Conservation (phyloP, 2,113 vertebrate species). For the Eudyptes chrysolophus region DNA sequence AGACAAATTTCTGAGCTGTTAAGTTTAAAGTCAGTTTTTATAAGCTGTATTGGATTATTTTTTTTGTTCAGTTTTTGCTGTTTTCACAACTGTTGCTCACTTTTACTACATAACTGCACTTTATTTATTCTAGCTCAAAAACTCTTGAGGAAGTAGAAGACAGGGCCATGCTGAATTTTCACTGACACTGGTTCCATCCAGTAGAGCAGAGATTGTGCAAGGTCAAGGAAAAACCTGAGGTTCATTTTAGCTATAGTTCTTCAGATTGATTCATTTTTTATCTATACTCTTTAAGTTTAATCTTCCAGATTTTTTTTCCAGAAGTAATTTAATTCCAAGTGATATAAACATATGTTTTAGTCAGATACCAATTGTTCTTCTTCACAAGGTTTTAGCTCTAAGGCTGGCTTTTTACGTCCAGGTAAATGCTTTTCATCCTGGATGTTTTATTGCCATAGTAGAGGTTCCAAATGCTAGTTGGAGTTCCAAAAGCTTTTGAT, state of each 20-base stretch:
- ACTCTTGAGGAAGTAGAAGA: neutral
- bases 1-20: neutral
- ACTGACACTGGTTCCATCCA: neutral
- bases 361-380: neutral
- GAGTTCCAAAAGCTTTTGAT: neutral
- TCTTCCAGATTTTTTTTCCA: neutral
- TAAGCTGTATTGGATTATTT: neutral
- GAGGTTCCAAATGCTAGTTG: neutral
- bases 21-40: neutral
- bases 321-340: neutral
- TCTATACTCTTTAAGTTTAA: neutral
- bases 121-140: neutral
- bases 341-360: neutral
- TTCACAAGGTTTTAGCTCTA: neutral
- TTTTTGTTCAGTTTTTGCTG: neutral
- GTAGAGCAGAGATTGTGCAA: neutral
- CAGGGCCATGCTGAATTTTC: neutral
- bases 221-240: neutral
- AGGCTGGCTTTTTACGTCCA: neutral
- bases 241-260: neutral
- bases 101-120: neutral
- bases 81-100: neutral
- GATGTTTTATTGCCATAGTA: neutral
- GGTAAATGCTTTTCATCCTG: neutral
- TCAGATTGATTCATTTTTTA: neutral